phyloP scores from a whole-genome alignment of 2,113 vertebrate species.

The Maccullochella peelii region DNA sequence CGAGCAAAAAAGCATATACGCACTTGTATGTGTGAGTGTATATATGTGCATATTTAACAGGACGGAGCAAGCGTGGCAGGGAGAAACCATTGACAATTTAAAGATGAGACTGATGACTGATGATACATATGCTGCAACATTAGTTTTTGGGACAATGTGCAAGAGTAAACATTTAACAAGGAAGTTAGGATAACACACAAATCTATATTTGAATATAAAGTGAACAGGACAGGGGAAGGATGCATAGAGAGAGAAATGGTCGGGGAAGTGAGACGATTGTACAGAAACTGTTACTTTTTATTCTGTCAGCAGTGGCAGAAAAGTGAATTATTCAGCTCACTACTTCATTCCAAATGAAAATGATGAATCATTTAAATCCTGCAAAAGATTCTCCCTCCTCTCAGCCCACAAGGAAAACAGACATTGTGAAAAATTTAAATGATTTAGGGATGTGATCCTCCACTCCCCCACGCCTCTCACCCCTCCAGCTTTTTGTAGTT shows the following conservation, averaged over 20 bases:
- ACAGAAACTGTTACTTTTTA: slow-evolving; percentile 80
- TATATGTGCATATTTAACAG: slow-evolving; percentile 13
- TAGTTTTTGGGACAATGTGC: slow-evolving; percentile 56
- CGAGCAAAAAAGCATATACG: not conserved
- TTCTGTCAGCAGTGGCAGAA: slow-evolving; percentile 73
- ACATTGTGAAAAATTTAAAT: slow-evolving; percentile 76
- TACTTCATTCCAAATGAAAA: slow-evolving; percentile 81
- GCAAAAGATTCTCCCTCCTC: slow-evolving; percentile 75
- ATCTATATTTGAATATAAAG: slow-evolving; percentile 42
- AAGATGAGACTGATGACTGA: slow-evolving; percentile 40
- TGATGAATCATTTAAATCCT: slow-evolving; percentile 83
- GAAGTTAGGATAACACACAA: slow-evolving; percentile 43
- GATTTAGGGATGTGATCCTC: slow-evolving; percentile 66
- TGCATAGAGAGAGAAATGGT: slow-evolving; percentile 40
- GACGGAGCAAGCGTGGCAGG: not conserved
- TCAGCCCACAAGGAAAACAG: slow-evolving; percentile 72
- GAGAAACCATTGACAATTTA: slow-evolving; percentile 36
- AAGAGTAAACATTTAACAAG: slow-evolving; percentile 55
- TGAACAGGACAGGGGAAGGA: slow-evolving; percentile 37
- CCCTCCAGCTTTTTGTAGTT: slow-evolving; percentile 54
- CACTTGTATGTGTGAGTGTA: not conserved
- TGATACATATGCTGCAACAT: slow-evolving; percentile 31
- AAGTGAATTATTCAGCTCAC: slow-evolving; percentile 83
- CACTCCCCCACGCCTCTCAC: not conserved
- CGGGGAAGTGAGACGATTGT: slow-evolving; percentile 64